phyloP scores from a whole-genome alignment of 2,888 invertebrate species.

The Campopleginae sp. region DNA sequence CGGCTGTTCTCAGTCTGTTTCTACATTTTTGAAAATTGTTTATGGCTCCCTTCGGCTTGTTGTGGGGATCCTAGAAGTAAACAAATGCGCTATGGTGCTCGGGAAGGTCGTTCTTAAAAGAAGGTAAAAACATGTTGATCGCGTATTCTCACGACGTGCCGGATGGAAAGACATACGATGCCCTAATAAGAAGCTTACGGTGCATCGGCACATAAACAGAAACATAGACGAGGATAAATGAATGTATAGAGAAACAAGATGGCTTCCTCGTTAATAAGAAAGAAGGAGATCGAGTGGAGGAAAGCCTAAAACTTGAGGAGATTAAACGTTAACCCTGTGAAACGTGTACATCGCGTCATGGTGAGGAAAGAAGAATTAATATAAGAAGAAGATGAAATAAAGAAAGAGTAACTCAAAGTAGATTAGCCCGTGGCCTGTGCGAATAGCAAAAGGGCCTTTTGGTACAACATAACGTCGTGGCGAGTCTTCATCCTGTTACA shows the following conservation, averaged over 20 bases:
- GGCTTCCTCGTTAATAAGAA: slow-evolving; percentile 68
- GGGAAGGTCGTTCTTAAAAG: background rate
- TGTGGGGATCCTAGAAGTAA: background rate
- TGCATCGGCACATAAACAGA: slow-evolving; percentile 70
- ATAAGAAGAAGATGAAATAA: slow-evolving; percentile 33
- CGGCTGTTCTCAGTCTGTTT: background rate
- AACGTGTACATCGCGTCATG: slow-evolving; percentile 24
- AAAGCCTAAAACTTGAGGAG: slow-evolving; percentile 79
- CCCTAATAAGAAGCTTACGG: slow-evolving; percentile 79
- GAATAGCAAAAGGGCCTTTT: slow-evolving; percentile 21
- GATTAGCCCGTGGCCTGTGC: slow-evolving; percentile 76
- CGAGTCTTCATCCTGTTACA: slow-evolving; percentile 80
- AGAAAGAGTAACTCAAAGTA: slow-evolving; percentile 75
- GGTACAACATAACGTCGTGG: slow-evolving; percentile 81
- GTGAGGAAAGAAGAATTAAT: slow-evolving; percentile 9
- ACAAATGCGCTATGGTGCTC: background rate
- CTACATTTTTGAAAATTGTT: background rate
- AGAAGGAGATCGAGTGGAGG: slow-evolving; percentile 45
- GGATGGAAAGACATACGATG: slow-evolving; percentile 68
- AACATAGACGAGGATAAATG: slow-evolving; percentile 20
- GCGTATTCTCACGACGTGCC: background rate
- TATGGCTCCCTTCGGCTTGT: background rate
- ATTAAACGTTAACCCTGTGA: slow-evolving; percentile 80
- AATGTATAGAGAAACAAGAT: slow-evolving; percentile 76
- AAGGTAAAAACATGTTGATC: slow-evolving; percentile 17